A percentile compares a stretch with the other conserved stretches of the same genome.
These are phyloP conservation scores for Anas georgica DNA, from an alignment of 2,797 vertebrate species.

Conservation along the genomic window DNA sequence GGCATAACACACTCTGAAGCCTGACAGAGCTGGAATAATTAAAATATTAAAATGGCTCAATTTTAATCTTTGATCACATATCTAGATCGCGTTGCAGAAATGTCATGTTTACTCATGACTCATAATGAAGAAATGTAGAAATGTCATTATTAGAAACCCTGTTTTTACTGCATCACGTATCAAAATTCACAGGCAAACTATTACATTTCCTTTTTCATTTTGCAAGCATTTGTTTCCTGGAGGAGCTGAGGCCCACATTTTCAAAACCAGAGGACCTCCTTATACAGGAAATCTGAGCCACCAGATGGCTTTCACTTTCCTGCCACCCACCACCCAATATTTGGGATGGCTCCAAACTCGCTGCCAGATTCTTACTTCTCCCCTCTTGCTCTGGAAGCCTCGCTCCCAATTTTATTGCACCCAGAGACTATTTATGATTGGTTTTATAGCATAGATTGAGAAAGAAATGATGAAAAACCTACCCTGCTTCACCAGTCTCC, in stretches of 20 bases:
- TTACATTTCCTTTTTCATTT: constrained; percentile 58
- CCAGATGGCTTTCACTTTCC: constrained; percentile 66
- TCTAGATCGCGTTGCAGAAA: constrained; percentile 57
- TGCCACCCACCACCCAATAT: constrained; percentile 63
- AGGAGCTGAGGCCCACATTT: constrained; percentile 62
- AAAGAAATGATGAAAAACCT: constrained; percentile 44
- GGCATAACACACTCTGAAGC: constrained; percentile 34
- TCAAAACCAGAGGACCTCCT: constrained; percentile 64
- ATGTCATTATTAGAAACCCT: constrained; percentile 65
- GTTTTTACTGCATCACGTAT: constrained; percentile 66
- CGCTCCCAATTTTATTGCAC: constrained; percentile 60
- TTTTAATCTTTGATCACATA: constrained; percentile 60
- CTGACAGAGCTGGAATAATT: constrained; percentile 49
- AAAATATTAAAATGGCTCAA: constrained; percentile 53
- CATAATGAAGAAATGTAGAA: constrained; percentile 69
- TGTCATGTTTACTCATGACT: constrained; percentile 68
- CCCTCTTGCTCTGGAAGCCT: constrained; percentile 60
- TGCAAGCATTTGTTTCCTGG: constrained; percentile 47
- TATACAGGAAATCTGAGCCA: constrained; percentile 62
- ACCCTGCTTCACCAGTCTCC: neutral
- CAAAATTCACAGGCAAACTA: constrained; percentile 60
- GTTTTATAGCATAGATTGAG: constrained; percentile 14
- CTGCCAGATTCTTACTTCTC: constrained; percentile 64
- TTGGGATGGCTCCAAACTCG: constrained; percentile 52
- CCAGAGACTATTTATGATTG: constrained; percentile 64